Conservation (phyloP, 2,888 invertebrate genomes). For the Tinea trinotella region DNA sequence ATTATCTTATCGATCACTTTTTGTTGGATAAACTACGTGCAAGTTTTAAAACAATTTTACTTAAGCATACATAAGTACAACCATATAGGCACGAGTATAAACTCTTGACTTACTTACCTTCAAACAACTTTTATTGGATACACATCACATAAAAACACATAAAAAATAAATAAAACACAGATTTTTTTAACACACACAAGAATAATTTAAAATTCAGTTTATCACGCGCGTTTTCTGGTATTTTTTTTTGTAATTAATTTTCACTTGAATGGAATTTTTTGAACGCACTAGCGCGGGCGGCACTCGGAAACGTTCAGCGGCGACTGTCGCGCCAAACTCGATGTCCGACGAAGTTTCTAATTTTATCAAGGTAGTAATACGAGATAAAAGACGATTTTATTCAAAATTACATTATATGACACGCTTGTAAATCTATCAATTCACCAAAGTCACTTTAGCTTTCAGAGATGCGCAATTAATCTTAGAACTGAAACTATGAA, state of each 20-base stretch:
- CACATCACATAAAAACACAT: conserved; percentile 35
- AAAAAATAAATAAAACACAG: conserved; percentile 32
- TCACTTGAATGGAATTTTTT: too few species aligned
- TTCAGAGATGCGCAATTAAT: neutral
- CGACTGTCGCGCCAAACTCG: conserved; percentile 34
- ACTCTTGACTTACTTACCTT: conserved; percentile 39
- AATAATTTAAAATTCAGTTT: neutral
- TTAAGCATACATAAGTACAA: conserved; percentile 29
- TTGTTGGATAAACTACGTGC: conserved; percentile 24
- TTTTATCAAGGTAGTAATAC: conserved; percentile 62
- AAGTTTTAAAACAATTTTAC: neutral
- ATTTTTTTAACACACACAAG: neutral
- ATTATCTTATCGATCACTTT: conserved; percentile 24
- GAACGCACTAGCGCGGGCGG: too few species aligned
- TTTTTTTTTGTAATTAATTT: too few species aligned
- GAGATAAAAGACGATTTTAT: conserved; percentile 68
- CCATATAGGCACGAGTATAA: conserved; percentile 29
- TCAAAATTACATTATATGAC: conserved; percentile 36
- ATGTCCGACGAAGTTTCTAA: conserved; percentile 49
- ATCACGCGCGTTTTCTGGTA: neutral
- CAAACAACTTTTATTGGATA: conserved; percentile 35
- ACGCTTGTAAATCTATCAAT: neutral
- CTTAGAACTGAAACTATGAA: too few species aligned
- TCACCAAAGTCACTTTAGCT: neutral
- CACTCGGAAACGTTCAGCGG: neutral